Evolutionary conservation across 2,888 invertebrate species (phyloP).

Genomic region (Troides aeacus): DNA sequence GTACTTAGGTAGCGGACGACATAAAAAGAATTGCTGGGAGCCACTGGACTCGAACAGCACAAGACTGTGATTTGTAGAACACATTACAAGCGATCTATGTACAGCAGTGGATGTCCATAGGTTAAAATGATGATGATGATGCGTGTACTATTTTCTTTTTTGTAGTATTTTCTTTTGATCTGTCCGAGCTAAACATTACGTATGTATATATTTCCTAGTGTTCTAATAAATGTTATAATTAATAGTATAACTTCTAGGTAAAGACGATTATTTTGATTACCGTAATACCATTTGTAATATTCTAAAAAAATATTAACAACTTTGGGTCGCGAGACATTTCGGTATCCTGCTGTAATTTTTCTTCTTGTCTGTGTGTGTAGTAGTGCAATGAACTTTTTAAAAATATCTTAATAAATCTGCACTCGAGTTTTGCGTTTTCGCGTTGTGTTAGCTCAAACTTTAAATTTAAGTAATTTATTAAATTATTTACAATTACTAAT

Average conservation of each 20-base stretch:
- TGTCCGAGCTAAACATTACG: too few species aligned
- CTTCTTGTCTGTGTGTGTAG: not conserved
- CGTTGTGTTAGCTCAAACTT: conserved; percentile 3
- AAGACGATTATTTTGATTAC: not conserved
- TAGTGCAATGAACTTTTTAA: conserved; percentile 23
- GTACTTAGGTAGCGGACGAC: too few species aligned
- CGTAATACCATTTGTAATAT: not conserved
- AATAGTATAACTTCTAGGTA: not conserved
- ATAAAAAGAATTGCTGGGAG: too few species aligned
- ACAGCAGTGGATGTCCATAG: too few species aligned
- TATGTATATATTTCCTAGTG: too few species aligned
- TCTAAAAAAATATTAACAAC: not conserved
- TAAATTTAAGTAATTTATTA: conserved; percentile 3
- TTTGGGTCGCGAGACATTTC: conserved; percentile 5
- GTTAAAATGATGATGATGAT: too few species aligned
- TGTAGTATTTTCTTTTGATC: too few species aligned
- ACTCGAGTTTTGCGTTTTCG: conserved; percentile 13
- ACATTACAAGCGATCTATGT: too few species aligned
- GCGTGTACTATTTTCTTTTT: too few species aligned
- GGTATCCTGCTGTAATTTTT: conserved; percentile 17
- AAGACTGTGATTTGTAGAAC: too few species aligned
- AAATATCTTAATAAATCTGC: conserved; percentile 22
- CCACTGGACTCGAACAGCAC: too few species aligned
- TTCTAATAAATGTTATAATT: too few species aligned
- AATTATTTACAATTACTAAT: not conserved